These are phyloP conservation scores for Drosophila gunungcola DNA, from an alignment of 1,140 invertebrate species.

Conservation along the genomic window DNA sequence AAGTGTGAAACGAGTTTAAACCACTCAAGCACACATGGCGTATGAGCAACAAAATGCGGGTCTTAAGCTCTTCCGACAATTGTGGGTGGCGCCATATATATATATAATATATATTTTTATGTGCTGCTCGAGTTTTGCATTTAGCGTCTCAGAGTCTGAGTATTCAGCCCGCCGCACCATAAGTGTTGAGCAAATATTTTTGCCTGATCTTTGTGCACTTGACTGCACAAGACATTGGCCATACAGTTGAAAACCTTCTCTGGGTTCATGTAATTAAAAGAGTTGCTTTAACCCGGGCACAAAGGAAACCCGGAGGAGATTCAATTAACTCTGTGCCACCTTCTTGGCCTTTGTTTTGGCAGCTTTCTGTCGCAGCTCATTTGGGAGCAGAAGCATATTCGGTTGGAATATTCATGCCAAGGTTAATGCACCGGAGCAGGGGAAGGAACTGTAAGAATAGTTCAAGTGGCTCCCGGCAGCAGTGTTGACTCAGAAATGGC, in stretches of 20 bases:
- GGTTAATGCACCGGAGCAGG: slow-evolving; percentile 61
- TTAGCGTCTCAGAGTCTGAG: slow-evolving; percentile 31
- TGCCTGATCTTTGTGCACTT: slow-evolving; percentile 30
- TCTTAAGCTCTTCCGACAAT: slow-evolving; percentile 28
- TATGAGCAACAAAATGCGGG: slow-evolving; percentile 54
- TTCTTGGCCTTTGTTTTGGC: slow-evolving; percentile 32
- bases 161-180: slow-evolving; percentile 22
- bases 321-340: slow-evolving; percentile 58
- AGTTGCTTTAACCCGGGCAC: slow-evolving; percentile 17
- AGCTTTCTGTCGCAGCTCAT: slow-evolving; percentile 10
- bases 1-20: slow-evolving; percentile 19
- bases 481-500: slow-evolving; percentile 39
- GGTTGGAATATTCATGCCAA: slow-evolving; percentile 71
- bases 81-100: background rate
- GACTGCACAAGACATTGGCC: slow-evolving; percentile 36
- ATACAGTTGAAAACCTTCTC: background rate
- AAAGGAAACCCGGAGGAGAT: slow-evolving; percentile 28
- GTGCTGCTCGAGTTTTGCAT: slow-evolving; percentile 24
- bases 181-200: slow-evolving; percentile 59
- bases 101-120: slow-evolving; percentile 16
- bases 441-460: slow-evolving; percentile 13
- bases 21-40: slow-evolving; percentile 44
- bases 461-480: slow-evolving; percentile 49
- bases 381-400: background rate
- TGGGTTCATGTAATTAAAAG: slow-evolving; percentile 59